These are phyloP conservation scores for Diphyllodes magnificus DNA, from an alignment of 2,113 vertebrate genomes.

Conservation along the genomic window DNA sequence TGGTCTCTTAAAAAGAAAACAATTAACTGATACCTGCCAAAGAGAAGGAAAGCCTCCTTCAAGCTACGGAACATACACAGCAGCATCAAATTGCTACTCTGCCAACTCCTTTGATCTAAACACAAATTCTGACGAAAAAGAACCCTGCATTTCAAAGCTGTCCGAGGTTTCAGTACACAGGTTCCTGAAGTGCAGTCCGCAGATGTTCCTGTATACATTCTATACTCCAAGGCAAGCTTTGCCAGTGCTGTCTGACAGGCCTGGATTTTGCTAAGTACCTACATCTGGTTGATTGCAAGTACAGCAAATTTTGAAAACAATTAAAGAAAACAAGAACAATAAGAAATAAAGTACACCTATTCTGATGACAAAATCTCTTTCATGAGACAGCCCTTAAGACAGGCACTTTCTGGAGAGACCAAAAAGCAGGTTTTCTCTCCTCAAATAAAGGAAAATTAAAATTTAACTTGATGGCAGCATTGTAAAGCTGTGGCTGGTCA, in stretches of 20 bases:
- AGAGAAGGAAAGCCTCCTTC: background rate
- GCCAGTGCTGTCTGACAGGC: background rate
- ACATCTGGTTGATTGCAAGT: background rate
- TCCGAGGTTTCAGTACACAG: background rate
- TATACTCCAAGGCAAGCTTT: background rate
- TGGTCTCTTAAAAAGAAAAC: background rate
- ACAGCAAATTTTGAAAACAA: background rate
- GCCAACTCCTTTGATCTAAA: background rate
- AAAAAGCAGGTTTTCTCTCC: background rate
- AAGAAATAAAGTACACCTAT: background rate
- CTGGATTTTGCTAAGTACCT: background rate
- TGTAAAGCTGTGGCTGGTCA: background rate
- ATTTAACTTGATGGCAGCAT: background rate
- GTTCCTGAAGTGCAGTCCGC: background rate
- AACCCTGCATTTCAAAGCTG: background rate
- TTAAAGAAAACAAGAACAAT: background rate
- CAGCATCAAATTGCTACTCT: background rate
- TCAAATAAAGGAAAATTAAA: background rate
- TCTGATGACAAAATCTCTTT: background rate
- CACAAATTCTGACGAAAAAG: background rate
- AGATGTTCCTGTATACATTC: background rate
- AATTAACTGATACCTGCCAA: background rate
- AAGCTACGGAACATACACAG: background rate
- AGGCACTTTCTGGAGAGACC: background rate
- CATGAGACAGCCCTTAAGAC: background rate